Evolutionary conservation across 2,888 invertebrate species (phyloP), one percentile per base, ranked within the genome.

Genomic region (Mythimna lalbum): DNA sequence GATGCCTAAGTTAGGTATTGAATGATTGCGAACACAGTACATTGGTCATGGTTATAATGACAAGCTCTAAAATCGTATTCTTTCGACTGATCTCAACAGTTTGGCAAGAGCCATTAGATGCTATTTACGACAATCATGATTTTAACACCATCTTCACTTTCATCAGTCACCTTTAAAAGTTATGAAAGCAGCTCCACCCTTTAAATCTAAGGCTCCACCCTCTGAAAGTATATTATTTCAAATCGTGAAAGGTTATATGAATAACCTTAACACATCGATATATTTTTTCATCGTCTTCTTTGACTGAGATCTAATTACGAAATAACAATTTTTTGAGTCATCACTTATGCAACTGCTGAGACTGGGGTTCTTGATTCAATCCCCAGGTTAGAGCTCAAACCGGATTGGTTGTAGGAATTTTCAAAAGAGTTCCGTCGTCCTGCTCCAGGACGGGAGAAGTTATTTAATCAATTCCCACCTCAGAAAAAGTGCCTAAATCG

Each of bases 201-300:
- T 56, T 43, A 17, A 64, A 17, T 14, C 27, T 7, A 61, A 1
- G 27, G 2, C 57, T 52, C 55, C 76, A 62, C 63, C 39, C 50
- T 27, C 52, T 53, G 36, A 68, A 73, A 63, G 7, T 49, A 31
- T 36, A 63, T n/a, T 6, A 60, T 64, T 55, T 49, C n/a, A 17
- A 60, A 63, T 78, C 78, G 77, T 78, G 64, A 74, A 69, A 79
- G 75, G 79, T 79, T 43, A 63, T 17, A 1, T n/a, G n/a, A n/a
- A 10, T 27, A 27, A 27, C 47, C 4, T 21, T 7, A 36, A 65
- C 36, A n/a, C 3, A 17, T 50, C 50, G 52, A 19, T 1, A n/a
- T 4, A 49, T 47, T 66, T 71, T 76, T 55, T 63, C 27, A 4
- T n/a, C 39, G 78, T 67, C 1, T 1, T 47, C 5, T 31, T 9